Evolutionary conservation across 2,888 invertebrate genomes (phyloP).

Genomic region (Oegoconia quadripuncta): DNA sequence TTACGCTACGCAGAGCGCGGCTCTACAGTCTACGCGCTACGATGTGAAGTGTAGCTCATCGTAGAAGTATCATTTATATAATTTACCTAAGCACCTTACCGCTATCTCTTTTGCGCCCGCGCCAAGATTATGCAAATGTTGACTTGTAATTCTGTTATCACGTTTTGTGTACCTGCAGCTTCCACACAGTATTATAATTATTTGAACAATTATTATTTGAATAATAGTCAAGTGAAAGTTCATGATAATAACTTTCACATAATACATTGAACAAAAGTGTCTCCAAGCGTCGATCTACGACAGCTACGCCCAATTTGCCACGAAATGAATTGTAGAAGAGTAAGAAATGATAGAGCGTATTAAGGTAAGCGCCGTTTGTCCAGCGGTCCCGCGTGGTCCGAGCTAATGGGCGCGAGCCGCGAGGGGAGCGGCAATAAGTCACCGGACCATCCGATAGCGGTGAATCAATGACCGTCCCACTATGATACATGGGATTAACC

Average conservation of each 20-base stretch:
- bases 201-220: conserved; percentile 3
- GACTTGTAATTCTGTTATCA: conserved; percentile 71
- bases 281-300: conserved; percentile 43
- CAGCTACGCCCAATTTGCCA: conserved; percentile 80
- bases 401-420: conserved; percentile 57
- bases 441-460: conserved; percentile 63
- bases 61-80: conserved; percentile 40
- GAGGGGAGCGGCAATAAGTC: conserved; percentile 69
- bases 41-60: conserved; percentile 30
- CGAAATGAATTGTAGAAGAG: conserved; percentile 65
- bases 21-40: conserved; percentile 30
- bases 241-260: background rate
- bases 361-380: conserved; percentile 30
- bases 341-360: conserved; percentile 61
- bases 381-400: conserved; percentile 23
- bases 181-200: conserved; percentile 29
- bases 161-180: conserved; percentile 59
- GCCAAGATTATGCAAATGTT: conserved; percentile 69
- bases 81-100: conserved; percentile 75
- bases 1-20: background rate
- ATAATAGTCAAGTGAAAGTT: background rate
- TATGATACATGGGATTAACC: conserved; percentile 74
- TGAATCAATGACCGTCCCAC: conserved; percentile 74
- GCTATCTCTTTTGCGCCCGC: conserved; percentile 71
- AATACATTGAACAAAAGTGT: conserved; percentile 4